Percentiles rank a stretch among this genome's conserved stretches.
These are phyloP conservation scores for Anguilla obscura DNA, from an alignment of 2,797 vertebrate species.

Conservation along the genomic window DNA sequence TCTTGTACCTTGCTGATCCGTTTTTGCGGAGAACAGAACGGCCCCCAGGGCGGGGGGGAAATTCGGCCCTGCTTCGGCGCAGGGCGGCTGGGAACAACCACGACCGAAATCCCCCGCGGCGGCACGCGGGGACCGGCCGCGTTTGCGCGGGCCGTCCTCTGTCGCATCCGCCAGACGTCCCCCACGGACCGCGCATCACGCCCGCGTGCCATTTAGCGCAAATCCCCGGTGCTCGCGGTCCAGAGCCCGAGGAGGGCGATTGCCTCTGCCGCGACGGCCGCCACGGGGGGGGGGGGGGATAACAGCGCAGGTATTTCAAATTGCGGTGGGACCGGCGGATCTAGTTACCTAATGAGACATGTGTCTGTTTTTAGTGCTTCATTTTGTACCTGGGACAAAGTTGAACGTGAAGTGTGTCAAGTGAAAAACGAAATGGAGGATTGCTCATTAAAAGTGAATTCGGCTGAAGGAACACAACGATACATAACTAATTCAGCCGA, in stretches of 20 bases:
- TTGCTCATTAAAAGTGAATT: conserved; percentile 58
- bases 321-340: conserved; percentile 41
- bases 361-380: conserved; percentile 48
- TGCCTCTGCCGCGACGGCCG: conserved; percentile 46
- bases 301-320: conserved; percentile 53
- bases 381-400: conserved; percentile 56
- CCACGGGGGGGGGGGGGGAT: conserved; percentile 42
- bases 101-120: background rate
- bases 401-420: conserved; percentile 52
- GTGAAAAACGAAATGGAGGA: conserved; percentile 60
- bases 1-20: background rate
- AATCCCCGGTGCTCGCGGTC: conserved; percentile 39
- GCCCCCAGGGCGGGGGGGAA: background rate
- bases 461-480: conserved; percentile 50
- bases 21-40: background rate
- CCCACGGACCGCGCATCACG: background rate
- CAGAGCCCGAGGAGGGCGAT: conserved; percentile 37
- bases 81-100: background rate
- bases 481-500: conserved; percentile 52
- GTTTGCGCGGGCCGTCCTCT: background rate
- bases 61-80: background rate
- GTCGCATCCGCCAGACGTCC: background rate
- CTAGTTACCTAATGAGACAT: conserved; percentile 59
- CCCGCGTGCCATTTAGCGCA: background rate
- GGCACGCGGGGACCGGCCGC: background rate